Evolutionary conservation across 2,797 vertebrate genomes (phyloP).

Genomic region (Onychomys leucogaster): DNA sequence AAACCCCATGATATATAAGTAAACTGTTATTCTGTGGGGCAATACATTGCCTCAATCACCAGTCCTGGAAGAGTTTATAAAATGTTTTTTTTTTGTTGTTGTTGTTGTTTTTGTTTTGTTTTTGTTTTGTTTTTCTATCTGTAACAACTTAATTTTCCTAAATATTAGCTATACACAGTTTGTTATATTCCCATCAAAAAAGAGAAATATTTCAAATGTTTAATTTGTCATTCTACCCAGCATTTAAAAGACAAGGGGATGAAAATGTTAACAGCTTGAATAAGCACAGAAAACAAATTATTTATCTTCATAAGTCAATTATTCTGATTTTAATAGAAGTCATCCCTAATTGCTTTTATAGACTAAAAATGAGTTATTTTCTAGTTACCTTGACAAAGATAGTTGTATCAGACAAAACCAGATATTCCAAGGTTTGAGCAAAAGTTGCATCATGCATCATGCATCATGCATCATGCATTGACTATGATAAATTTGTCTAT

Average conservation of each 20-base stretch:
- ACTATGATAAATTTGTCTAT: not conserved
- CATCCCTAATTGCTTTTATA: constrained; percentile 16
- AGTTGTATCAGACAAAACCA: not conserved
- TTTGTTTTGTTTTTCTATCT: not conserved
- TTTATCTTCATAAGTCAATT: constrained; percentile 42
- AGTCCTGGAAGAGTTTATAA: not conserved
- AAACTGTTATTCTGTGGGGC: not conserved
- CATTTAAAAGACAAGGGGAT: constrained; percentile 7
- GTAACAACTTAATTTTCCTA: not conserved
- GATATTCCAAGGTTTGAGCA: not conserved
- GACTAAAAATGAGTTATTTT: constrained; percentile 41
- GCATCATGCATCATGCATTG: too few species aligned
- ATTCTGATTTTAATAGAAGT: constrained; percentile 36
- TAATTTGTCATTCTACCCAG: not conserved
- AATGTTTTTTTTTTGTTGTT: not conserved
- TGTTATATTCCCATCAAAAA: constrained; percentile 10
- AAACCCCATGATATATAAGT: not conserved
- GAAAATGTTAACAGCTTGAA: not conserved
- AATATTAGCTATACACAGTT: not conserved
- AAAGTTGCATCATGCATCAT: not conserved
- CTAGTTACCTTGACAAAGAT: not conserved
- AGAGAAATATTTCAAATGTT: not conserved
- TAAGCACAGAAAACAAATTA: not conserved
- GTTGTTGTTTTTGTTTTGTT: too few species aligned
- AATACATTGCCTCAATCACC: not conserved